A percentile compares a stretch with the other conserved stretches of the same genome.
phyloP scores from a whole-genome alignment of 2,888 invertebrate species.

The Strigamia transsilvanica region DNA sequence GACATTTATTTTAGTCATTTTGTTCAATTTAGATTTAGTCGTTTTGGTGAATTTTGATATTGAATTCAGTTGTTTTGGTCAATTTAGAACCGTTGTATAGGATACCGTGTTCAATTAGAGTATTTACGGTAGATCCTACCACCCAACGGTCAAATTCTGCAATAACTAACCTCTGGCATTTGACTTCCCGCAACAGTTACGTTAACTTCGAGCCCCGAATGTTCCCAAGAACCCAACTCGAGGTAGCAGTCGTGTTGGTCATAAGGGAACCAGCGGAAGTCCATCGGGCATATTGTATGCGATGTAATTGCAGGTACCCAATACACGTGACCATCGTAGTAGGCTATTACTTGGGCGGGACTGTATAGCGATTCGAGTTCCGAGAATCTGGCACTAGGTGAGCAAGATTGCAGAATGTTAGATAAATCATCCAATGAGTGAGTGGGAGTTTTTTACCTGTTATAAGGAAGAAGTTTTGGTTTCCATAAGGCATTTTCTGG shows the following conservation, averaged over 20 bases:
- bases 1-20: too few relatives aligned
- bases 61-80: too few relatives aligned
- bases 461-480: not conserved
- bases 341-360: not conserved
- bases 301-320: slow-evolving; percentile 17
- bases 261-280: slow-evolving; percentile 36
- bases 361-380: not conserved
- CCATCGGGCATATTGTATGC: slow-evolving; percentile 19
- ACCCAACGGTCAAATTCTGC: too few relatives aligned
- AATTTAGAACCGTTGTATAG: too few relatives aligned
- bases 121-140: too few relatives aligned
- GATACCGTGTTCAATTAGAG: too few relatives aligned
- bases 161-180: not conserved
- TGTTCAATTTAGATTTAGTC: too few relatives aligned
- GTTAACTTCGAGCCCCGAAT: not conserved
- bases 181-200: not conserved
- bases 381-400: not conserved
- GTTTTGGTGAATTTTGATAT: too few relatives aligned
- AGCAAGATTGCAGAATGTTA: not conserved
- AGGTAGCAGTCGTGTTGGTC: slow-evolving; percentile 33
- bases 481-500: not conserved
- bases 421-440: not conserved
- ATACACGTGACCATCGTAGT: not conserved
- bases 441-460: not conserved
- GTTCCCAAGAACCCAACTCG: not conserved